These are phyloP conservation scores for Drosophila takahashii DNA, from an alignment of 1,140 invertebrate genomes.

Conservation along the genomic window DNA sequence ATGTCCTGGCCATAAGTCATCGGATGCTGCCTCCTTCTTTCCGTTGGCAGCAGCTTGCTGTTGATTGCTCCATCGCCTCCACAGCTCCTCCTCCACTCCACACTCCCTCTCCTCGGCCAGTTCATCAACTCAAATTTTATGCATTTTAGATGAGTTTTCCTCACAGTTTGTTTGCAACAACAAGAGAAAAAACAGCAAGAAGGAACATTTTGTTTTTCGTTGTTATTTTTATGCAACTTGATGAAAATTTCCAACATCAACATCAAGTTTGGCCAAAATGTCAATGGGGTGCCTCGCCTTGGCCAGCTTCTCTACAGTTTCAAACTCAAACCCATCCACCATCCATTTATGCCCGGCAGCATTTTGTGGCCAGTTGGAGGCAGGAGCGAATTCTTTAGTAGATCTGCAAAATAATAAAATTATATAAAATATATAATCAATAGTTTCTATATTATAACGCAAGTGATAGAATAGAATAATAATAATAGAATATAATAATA, in stretches of 20 bases:
- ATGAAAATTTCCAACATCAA: constrained; percentile 84
- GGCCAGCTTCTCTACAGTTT: constrained; percentile 15
- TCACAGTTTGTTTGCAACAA: constrained; percentile 73
- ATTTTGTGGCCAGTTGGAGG: constrained; percentile 46
- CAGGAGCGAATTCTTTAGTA: constrained; percentile 38
- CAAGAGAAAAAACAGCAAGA: constrained; percentile 33
- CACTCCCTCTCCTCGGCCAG: constrained; percentile 25
- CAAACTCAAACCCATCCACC: neutral
- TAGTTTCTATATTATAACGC: too few relatives aligned
- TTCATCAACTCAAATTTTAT: constrained; percentile 84
- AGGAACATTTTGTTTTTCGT: constrained; percentile 57
- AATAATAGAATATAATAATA: too few relatives aligned
- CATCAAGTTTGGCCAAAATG: constrained; percentile 82
- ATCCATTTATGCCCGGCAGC: constrained; percentile 57
- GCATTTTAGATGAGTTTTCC: constrained; percentile 83
- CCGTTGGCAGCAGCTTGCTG: constrained; percentile 55
- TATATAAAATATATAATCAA: too few relatives aligned
- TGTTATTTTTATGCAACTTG: constrained; percentile 82
- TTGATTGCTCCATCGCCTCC: constrained; percentile 62
- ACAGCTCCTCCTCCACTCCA: constrained; percentile 3
- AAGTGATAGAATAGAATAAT: too few relatives aligned
- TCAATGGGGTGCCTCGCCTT: constrained; percentile 66
- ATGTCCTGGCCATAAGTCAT: constrained; percentile 59
- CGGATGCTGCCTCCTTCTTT: constrained; percentile 29
- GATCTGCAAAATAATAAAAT: neutral